These are phyloP conservation scores for Himantopus leucocephalus DNA, from an alignment of 2,113 vertebrate species.

Conservation along the genomic window DNA sequence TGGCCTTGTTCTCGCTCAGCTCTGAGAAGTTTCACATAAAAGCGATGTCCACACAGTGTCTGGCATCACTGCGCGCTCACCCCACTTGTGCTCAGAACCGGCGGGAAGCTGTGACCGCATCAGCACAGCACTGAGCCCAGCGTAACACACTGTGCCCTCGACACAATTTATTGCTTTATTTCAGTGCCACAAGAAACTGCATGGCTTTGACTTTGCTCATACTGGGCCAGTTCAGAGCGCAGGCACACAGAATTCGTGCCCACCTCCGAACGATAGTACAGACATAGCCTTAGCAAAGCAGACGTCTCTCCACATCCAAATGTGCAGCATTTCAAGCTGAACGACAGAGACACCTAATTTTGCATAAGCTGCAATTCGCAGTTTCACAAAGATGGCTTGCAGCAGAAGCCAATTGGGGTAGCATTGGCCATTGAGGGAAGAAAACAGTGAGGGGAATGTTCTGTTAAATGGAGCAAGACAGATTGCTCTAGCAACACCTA, in stretches of 20 bases:
- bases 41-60: rapidly evolving
- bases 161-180: rapidly evolving
- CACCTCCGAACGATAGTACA: background rate
- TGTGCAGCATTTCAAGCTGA: background rate
- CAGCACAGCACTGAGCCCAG: background rate
- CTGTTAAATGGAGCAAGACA: background rate
- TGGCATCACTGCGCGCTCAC: background rate
- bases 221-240: rapidly evolving
- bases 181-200: background rate
- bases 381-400: background rate
- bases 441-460: background rate
- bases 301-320: background rate
- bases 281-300: background rate
- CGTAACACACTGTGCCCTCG: background rate
- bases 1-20: background rate
- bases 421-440: background rate
- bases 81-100: too few species aligned
- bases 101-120: background rate
- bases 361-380: background rate
- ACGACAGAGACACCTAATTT: background rate
- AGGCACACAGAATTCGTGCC: background rate
- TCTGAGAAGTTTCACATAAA: background rate
- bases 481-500: background rate
- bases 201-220: background rate
- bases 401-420: background rate